Percentiles rank a stretch among this genome's conserved stretches.
phyloP scores from a whole-genome alignment of 2,113 vertebrate genomes.

The Colaptes auratus region DNA sequence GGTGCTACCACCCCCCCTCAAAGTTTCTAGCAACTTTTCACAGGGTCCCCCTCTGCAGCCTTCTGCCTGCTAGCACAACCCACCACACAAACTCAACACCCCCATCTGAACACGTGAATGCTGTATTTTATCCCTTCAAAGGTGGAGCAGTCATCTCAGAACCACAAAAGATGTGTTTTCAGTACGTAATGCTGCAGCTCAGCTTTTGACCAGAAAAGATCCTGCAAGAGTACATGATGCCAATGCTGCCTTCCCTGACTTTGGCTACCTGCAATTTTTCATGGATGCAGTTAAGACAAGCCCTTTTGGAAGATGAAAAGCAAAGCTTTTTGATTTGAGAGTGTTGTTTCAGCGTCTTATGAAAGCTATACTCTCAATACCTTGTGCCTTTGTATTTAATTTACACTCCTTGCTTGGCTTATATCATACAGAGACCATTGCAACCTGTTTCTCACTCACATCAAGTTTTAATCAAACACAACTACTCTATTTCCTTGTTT shows the following conservation, averaged over 20 bases:
- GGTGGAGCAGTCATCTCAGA: not conserved
- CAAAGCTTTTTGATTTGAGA: not conserved
- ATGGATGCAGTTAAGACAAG: not conserved
- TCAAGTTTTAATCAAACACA: not conserved
- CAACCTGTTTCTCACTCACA: not conserved
- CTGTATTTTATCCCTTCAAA: accelerated
- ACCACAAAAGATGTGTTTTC: not conserved
- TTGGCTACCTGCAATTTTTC: not conserved
- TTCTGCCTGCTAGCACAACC: not conserved
- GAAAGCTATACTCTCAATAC: accelerated
- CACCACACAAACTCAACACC: not conserved
- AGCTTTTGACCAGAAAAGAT: not conserved
- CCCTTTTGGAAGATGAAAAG: not conserved
- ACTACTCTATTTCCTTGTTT: not conserved
- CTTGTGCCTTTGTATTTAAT: not conserved
- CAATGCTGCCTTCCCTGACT: not conserved
- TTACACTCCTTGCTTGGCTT: not conserved
- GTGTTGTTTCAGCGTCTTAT: not conserved
- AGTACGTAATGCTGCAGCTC: not conserved
- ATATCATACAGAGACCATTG: not conserved
- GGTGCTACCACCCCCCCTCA: not conserved
- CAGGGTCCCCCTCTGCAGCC: not conserved
- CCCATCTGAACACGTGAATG: accelerated
- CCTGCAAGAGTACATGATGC: not conserved
- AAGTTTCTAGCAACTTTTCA: not conserved